Evolutionary conservation across 2,888 invertebrate genomes (phyloP), one percentile per base, ranked within the genome.

Genomic region (Panopea generosa): DNA sequence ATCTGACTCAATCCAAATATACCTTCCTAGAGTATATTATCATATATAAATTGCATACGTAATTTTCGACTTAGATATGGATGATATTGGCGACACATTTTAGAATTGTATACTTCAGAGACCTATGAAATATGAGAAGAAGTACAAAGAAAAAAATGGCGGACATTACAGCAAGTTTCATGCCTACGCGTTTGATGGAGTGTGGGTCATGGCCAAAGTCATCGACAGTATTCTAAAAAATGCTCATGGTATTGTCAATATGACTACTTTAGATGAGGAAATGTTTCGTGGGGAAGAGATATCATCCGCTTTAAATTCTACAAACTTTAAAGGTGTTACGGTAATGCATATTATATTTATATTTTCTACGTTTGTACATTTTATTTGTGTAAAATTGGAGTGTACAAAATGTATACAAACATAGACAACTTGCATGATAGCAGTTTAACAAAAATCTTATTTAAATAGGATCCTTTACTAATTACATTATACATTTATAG

Each of bases 101-200:
- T n/a, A n/a, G n/a, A n/a, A n/a, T n/a, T n/a, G n/a, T n/a, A n/a
- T n/a, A 33, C 11, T 33, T 7, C 33, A 33, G 90, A 87, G 85
- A 1, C 69, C 98, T 0, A 95, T 96, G 84, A 97, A 98, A 91
- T 98, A 98, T 91, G 95, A 96, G 89, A 94, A 94, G 45, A 96
- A 97, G 91, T 98, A 98, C 92, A 96, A 98, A 89, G 95, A 96
- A 33, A 93, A 96, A 77, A 94, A 97, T 82, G 96, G 50, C 1
- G 71, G 71, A 47, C 67, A 63, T 18, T 68, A 65, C 93, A 98
- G 98, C 40, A 95, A 98, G 83, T 99, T 98, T 91, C 98, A 99
- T 92, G 99, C 98, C 1, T 99, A 99, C 93, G 98, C 99, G 11
- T 99, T 99, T 92, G 99, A 99, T 93, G 99, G 98, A 3, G 97